These are phyloP conservation scores for Catocala sponsa DNA, from an alignment of 2,888 invertebrate genomes.

Conservation along the genomic window DNA sequence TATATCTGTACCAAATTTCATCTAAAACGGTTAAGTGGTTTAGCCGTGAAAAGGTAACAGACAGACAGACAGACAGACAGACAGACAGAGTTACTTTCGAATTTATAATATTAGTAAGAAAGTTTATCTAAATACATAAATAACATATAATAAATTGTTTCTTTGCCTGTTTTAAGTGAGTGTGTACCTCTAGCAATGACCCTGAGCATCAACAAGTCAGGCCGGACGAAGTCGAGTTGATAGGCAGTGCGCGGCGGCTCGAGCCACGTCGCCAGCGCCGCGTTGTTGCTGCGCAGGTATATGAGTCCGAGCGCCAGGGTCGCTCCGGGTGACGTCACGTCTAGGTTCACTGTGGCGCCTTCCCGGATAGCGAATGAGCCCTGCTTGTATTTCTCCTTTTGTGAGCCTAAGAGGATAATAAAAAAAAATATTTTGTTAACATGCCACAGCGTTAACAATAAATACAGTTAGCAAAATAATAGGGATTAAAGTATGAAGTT, in stretches of 20 bases:
- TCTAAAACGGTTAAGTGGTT: too few relatives aligned
- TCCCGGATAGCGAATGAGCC: constrained; percentile 96
- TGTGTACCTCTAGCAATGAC: constrained; percentile 91
- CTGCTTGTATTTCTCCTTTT: constrained; percentile 96
- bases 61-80: too few relatives aligned
- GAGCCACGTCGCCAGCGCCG: constrained; percentile 97
- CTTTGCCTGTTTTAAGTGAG: neutral
- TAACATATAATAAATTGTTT: too few relatives aligned
- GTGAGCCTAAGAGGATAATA: constrained; percentile 86
- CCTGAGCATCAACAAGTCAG: constrained; percentile 95
- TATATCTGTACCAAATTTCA: too few relatives aligned
- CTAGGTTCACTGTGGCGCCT: constrained; percentile 96
- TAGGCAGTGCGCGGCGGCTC: constrained; percentile 96
- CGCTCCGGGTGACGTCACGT: constrained; percentile 98
- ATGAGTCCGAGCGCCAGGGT: constrained; percentile 97
- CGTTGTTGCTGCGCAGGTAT: constrained; percentile 95
- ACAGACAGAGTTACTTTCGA: too few relatives aligned
- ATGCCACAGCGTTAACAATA: too few relatives aligned
- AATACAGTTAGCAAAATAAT: too few relatives aligned
- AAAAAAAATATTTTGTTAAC: constrained; percentile 14
- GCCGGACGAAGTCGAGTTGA: constrained; percentile 96
- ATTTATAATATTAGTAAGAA: too few relatives aligned
- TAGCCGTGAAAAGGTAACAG: too few relatives aligned
- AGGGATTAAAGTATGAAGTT: too few relatives aligned
- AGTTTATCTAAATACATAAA: too few relatives aligned